Percentiles rank a stretch among this genome's conserved stretches.
Evolutionary conservation across 2,888 invertebrate genomes (phyloP).

Genomic region (Oscheius onirici): DNA sequence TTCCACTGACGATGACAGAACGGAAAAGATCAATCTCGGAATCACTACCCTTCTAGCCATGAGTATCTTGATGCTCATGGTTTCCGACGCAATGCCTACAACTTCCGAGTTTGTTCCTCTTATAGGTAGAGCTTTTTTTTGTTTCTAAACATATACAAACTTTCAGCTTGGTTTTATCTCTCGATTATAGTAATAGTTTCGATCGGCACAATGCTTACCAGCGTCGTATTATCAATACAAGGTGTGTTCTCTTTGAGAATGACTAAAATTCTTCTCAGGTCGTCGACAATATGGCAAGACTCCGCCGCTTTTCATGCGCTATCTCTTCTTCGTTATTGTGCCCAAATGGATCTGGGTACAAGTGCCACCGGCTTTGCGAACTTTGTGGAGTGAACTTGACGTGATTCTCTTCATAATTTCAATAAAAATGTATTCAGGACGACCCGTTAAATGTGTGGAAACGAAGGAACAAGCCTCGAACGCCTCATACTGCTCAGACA

Average conservation of each 20-base stretch:
- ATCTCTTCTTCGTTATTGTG: slow-evolving; percentile 60
- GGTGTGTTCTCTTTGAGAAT: slow-evolving; percentile 28
- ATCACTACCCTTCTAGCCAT: slow-evolving; percentile 72
- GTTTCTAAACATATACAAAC: too few relatives aligned
- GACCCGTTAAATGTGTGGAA: slow-evolving; percentile 40
- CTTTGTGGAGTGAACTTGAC: slow-evolving; percentile 65
- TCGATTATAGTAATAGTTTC: slow-evolving; percentile 68
- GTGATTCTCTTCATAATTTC: slow-evolving; percentile 26
- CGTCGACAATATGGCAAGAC: slow-evolving; percentile 66
- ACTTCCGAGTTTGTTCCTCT: slow-evolving; percentile 70
- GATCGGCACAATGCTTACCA: slow-evolving; percentile 69
- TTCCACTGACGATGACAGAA: slow-evolving; percentile 71
- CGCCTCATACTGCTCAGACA: background rate
- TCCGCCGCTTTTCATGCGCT: slow-evolving; percentile 61
- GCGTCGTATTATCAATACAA: slow-evolving; percentile 67
- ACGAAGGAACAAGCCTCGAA: slow-evolving; percentile 2
- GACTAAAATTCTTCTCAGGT: slow-evolving; percentile 15
- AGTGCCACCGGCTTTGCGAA: slow-evolving; percentile 62
- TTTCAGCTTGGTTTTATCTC: slow-evolving; percentile 68
- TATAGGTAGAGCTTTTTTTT: slow-evolving; percentile 41
- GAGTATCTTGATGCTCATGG: slow-evolving; percentile 74
- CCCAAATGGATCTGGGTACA: slow-evolving; percentile 51
- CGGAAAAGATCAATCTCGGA: slow-evolving; percentile 69
- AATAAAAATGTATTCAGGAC: slow-evolving; percentile 34
- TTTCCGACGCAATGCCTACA: slow-evolving; percentile 74